These are phyloP conservation scores for Picathartes gymnocephalus DNA, from an alignment of 2,113 vertebrate genomes.

Conservation along the genomic window DNA sequence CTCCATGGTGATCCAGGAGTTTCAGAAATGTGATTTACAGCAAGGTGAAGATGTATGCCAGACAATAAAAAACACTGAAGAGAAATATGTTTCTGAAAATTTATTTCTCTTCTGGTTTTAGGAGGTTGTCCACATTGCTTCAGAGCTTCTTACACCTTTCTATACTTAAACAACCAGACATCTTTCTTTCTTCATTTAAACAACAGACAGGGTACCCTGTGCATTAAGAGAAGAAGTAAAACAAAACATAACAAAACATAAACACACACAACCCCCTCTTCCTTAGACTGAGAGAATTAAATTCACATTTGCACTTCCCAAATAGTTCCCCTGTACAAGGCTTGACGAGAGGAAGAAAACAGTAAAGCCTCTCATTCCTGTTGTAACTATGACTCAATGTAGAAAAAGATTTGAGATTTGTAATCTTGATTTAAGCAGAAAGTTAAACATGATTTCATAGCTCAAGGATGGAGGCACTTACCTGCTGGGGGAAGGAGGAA, in stretches of 20 bases:
- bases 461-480: conserved; percentile 10
- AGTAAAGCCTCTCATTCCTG: neutral
- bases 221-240: neutral
- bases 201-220: neutral
- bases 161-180: neutral
- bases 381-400: neutral
- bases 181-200: neutral
- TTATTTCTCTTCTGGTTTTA: neutral
- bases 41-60: neutral
- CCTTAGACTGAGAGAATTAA: neutral
- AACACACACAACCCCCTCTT: neutral
- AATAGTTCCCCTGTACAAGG: neutral
- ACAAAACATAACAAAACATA: neutral
- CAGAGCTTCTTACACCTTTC: neutral
- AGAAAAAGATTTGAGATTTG: neutral
- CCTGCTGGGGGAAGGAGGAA: neutral
- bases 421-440: neutral
- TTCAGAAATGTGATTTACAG: neutral
- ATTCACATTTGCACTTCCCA: neutral
- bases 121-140: neutral
- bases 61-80: neutral
- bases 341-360: neutral
- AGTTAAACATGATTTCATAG: neutral
- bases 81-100: neutral
- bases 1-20: neutral